A percentile compares a stretch with the other conserved stretches of the same genome.
Evolutionary conservation across 2,797 vertebrate genomes (phyloP).

Genomic region (Phoeniculus purpureus): DNA sequence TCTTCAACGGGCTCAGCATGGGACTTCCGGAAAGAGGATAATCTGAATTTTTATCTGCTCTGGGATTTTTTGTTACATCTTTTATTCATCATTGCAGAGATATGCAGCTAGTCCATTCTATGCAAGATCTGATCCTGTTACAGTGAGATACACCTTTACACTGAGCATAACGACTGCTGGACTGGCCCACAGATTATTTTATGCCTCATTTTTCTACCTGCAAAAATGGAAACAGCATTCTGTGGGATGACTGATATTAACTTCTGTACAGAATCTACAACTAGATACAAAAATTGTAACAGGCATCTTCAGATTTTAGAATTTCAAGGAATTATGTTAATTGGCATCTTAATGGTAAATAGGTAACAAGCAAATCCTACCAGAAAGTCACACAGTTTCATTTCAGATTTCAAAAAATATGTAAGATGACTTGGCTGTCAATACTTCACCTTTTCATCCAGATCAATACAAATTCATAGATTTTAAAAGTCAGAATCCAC

Average conservation of each 20-base stretch:
- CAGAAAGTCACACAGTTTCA: neutral
- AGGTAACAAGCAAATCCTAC: neutral
- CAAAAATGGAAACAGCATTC: neutral
- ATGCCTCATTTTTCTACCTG: neutral
- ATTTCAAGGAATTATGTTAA: neutral
- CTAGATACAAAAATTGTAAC: neutral
- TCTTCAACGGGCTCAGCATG: neutral
- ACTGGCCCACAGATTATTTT: neutral
- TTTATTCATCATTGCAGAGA: constrained; percentile 4
- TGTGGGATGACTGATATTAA: neutral
- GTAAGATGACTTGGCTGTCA: neutral
- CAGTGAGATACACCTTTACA: neutral
- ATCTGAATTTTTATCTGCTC: constrained; percentile 17
- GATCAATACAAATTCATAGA: neutral
- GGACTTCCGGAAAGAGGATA: neutral
- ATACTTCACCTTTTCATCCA: neutral
- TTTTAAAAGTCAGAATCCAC: constrained; percentile 11
- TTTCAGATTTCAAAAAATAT: constrained; percentile 1
- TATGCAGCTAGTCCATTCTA: neutral
- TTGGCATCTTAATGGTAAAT: neutral
- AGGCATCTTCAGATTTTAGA: neutral
- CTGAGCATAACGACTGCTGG: neutral
- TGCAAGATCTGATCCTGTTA: neutral
- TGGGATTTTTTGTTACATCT: neutral
- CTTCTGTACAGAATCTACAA: neutral